phyloP scores from a whole-genome alignment of 30 jellyfish, hydroid and myxozoan genomes.

The Hydra vulgaris region DNA sequence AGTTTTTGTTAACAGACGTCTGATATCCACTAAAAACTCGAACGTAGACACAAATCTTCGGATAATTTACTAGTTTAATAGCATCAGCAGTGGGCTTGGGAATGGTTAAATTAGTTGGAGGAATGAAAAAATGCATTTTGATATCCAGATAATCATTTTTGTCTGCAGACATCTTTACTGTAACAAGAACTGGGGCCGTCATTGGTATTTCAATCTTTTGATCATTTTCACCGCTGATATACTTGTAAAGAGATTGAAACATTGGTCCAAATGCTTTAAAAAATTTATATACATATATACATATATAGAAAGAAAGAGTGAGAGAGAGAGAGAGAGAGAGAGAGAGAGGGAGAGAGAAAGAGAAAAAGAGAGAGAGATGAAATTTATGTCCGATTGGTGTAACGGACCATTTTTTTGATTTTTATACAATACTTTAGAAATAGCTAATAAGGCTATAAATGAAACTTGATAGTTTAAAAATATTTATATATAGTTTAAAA shows the following conservation, averaged over 20 bases:
- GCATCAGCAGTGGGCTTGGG: conserved; percentile 28
- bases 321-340: no score
- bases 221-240: conserved; percentile 36
- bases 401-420: no score
- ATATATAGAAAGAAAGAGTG: no score
- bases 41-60: conserved; percentile 36
- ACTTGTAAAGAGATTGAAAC: conserved; percentile 23
- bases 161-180: conserved; percentile 1
- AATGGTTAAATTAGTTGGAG: conserved; percentile 16
- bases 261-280: neutral
- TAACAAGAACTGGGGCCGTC: conserved; percentile 44
- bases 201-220: conserved; percentile 12
- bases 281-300: no score
- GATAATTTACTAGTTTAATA: neutral
- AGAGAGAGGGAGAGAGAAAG: no score
- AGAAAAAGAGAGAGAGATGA: no score
- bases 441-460: no score
- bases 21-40: conserved; percentile 29
- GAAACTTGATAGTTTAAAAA: no score
- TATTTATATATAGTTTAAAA: no score
- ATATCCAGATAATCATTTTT: neutral
- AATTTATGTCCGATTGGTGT: no score
- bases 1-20: neutral
- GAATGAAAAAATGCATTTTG: conserved; percentile 47
- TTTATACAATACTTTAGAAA: no score